Base-by-base conservation (phyloP, 2,888 invertebrate species). In the Isotomurus palustris region DNA sequence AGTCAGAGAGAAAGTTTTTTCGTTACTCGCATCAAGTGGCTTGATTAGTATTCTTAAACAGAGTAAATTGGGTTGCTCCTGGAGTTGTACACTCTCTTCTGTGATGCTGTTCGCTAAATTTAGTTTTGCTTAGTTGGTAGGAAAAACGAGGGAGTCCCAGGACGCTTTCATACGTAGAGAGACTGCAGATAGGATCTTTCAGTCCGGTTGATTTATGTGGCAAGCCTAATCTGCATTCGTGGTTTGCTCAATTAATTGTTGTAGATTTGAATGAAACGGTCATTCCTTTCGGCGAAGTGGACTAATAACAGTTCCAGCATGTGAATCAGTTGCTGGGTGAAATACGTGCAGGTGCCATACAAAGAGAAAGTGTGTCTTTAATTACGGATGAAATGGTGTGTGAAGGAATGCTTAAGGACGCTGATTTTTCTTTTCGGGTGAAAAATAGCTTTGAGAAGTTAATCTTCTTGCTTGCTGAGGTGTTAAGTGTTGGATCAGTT, bases 181-280 rank as follows among this genome's bases (percentile, higher is more conserved):
- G 21, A 12, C 21, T 24, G 4, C 24, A 21, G 21, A 22, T 6
- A 6, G 5, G 19, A 5, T 24, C 24, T 10, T 32, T 14, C 8
- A 32, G 8, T 14, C 14, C 14, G 32, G 32, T 5, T 49, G 49
- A 49, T 49, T 49, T 49, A 49, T 49, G 36, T 49, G 49, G 22
- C 45, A 45, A n/a, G 14, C 36, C 24, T 35, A 49, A 49, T 49
- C 49, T 49, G n/a, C 19, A 29, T 35, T 49, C 49, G 32, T 49
- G 35, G 19, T 36, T 29, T 22, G 21, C 24, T 14, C 35, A 49
- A 49, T 49, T 32, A 49, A 49, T 27, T 22, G 17, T 6, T 8
- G n/a, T 4, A 3, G 27, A n/a, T 45, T 28, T 45, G 28, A 45
- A 32, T 32, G 35, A 24, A 35, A 19, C 19, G 28, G 36, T 49